Base-by-base conservation (phyloP, 2,797 vertebrate genomes). In the Cuniculus paca region DNA sequence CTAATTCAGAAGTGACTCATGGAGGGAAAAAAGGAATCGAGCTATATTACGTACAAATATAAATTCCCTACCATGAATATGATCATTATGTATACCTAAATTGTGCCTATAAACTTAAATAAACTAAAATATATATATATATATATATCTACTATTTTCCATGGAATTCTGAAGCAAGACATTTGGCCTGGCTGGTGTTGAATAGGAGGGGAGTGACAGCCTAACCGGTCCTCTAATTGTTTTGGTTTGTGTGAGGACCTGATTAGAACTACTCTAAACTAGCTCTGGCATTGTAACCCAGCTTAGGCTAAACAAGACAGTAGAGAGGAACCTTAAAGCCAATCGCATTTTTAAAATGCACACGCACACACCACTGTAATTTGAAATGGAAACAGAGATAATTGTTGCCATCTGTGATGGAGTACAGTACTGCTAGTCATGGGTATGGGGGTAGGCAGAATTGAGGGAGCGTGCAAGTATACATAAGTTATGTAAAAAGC, bases 141-240 rank as follows among this genome's bases (percentile, higher is more conserved):
- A 86, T 96, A 98, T 97, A 97, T 85, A 95, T 89, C 88, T 97
- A 98, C 94, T 95, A 96, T 97, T 97, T 97, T 98, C 97, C 72
- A 95, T 97, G 88, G 81, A 97, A 61, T 85, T 79, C 80, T 88
- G 72, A 72, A 93, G 75, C 88, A 90, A 86, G 26, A 2, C 1
- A 97, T 97, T 88, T 95, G 26, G 82, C 89, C 83, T 92, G 90
- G n/a, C 48, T 81, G 22, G 96, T 91, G 61, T 5, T 79, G 48
- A 48, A 2, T 94, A 89, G 58, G 68, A 95, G 93, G 94, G 95
- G 94, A 50, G 45, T 14, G 83, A 31, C 39, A 75, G 58, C 56
- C 54, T 63, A 74, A 86, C 39, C 36, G 19, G 63, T 95, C 93
- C 95, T 97, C 94, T 94, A 89, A 96, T 86, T 88, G 45, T 96